Percentiles rank a stretch among this genome's conserved stretches.
phyloP scores from a whole-genome alignment of 2,888 invertebrate species.

The Dilophus febrilis region DNA sequence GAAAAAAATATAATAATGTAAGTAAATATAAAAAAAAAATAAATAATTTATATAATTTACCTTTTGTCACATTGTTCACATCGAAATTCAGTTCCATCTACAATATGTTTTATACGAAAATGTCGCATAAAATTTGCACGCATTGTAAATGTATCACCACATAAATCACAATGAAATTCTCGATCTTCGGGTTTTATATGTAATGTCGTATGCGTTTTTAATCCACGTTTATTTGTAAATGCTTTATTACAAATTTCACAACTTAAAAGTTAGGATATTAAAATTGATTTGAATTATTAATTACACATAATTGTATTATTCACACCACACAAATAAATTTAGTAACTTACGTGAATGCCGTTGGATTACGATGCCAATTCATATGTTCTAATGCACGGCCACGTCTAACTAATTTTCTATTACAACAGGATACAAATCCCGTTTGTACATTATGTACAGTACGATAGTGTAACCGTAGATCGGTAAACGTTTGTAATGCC shows the following conservation, averaged over 20 bases:
- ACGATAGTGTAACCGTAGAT: not conserved
- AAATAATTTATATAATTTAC: not conserved
- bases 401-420: conserved; percentile 11
- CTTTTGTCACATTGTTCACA: not conserved
- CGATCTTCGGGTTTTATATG: too few relatives aligned
- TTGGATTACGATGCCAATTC: conserved; percentile 13
- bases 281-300: too few relatives aligned
- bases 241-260: too few relatives aligned
- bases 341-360: conserved; percentile 4
- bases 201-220: too few relatives aligned
- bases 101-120: not conserved
- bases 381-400: conserved; percentile 13
- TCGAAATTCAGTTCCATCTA: not conserved
- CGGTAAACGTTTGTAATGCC: not conserved
- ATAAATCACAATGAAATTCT: too few relatives aligned
- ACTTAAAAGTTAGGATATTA: too few relatives aligned
- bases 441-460: conserved; percentile 7
- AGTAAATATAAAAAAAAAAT: too few relatives aligned
- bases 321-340: too few relatives aligned
- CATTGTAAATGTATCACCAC: not conserved
- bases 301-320: too few relatives aligned
- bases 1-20: not conserved
- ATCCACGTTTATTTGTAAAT: too few relatives aligned
- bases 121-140: not conserved
- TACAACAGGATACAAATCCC: conserved; percentile 11